Conservation (phyloP, 2,113 vertebrate species). For the Sula dactylatra region DNA sequence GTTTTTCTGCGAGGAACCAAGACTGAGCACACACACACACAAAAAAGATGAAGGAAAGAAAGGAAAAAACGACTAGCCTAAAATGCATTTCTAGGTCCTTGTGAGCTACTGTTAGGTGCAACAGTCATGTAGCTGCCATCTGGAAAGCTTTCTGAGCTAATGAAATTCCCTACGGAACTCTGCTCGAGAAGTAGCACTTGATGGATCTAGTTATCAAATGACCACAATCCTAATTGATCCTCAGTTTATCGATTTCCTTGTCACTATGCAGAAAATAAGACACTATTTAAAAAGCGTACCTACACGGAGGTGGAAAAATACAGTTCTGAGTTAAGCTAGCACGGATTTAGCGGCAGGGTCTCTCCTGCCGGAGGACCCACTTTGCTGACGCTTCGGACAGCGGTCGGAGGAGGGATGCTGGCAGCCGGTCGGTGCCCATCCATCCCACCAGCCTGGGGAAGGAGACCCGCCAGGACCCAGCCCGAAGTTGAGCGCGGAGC, state of each 20-base stretch:
- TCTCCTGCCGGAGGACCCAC: neutral
- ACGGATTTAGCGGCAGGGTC: neutral
- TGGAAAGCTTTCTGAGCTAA: neutral
- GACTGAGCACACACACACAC: neutral
- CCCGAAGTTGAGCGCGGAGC: neutral
- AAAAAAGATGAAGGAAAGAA: neutral
- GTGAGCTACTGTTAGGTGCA: neutral
- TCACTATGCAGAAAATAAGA: neutral
- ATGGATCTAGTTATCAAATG: slow-evolving; percentile 9
- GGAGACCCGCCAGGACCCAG: neutral
- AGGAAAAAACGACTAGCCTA: neutral
- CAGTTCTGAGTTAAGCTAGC: neutral
- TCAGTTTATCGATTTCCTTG: neutral
- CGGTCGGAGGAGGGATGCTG: neutral
- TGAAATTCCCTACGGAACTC: neutral
- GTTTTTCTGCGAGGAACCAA: neutral
- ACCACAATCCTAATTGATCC: neutral
- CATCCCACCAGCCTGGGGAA: neutral
- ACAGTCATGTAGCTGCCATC: neutral
- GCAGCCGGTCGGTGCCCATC: neutral
- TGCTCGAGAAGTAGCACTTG: neutral
- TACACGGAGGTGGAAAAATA: neutral
- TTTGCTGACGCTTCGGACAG: neutral
- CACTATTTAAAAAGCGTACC: neutral
- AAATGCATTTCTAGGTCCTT: neutral